A percentile compares a stretch with the other conserved stretches of the same genome.
These are phyloP conservation scores for Malurus leucopterus DNA, from an alignment of 2,797 vertebrate species.

Conservation along the genomic window DNA sequence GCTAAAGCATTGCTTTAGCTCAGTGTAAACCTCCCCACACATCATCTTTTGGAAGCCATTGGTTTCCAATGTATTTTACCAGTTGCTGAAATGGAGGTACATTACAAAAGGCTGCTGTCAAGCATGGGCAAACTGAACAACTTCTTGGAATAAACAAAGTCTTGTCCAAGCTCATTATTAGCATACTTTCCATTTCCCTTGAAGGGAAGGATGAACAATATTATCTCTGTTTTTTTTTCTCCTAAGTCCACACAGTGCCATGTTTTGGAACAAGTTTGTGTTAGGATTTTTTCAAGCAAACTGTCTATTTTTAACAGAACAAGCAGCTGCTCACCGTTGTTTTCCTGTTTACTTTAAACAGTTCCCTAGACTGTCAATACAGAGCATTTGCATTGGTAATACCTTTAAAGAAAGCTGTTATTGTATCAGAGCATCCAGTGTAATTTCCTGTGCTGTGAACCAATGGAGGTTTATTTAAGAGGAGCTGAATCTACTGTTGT, in stretches of 20 bases:
- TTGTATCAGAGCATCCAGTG: neutral
- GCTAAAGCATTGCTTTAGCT: neutral
- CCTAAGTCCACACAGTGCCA: neutral
- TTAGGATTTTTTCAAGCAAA: neutral
- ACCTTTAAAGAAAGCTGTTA: neutral
- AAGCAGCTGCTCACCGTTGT: neutral
- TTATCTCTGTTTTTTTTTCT: neutral
- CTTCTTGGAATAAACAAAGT: neutral
- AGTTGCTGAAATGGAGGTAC: neutral
- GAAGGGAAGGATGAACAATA: neutral
- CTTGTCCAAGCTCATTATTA: neutral
- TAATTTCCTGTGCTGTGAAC: neutral
- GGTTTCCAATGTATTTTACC: neutral
- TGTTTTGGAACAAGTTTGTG: neutral
- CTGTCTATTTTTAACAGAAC: neutral
- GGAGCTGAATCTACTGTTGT: constrained; percentile 36
- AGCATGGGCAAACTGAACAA: neutral
- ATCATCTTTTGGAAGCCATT: neutral
- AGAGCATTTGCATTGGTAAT: neutral
- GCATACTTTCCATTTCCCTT: neutral
- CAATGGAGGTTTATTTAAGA: constrained; percentile 20
- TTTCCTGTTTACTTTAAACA: constrained; percentile 14
- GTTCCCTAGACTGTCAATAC: neutral
- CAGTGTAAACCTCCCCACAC: neutral
- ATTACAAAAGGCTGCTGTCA: neutral